Evolutionary conservation across 2,797 vertebrate species (phyloP).

Genomic region (Diplodus sargus): DNA sequence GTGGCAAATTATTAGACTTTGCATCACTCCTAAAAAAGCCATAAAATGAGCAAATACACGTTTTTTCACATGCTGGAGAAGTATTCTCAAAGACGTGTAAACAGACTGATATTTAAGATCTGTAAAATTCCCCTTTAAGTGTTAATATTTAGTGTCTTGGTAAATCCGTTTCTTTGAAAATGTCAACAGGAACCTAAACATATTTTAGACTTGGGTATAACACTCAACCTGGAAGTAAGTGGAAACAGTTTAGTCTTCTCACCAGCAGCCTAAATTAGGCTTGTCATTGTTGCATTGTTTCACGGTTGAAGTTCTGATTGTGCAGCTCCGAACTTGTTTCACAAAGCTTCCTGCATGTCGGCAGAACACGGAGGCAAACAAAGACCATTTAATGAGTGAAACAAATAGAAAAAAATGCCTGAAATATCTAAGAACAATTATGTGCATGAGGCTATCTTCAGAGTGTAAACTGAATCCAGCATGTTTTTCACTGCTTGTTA

Average conservation of each 20-base stretch:
- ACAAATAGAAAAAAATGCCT: conserved; percentile 4
- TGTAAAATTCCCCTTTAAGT: not conserved
- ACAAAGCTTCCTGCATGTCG: conserved; percentile 28
- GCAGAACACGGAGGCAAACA: conserved; percentile 34
- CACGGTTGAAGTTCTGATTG: conserved; percentile 14
- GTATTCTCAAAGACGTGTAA: not conserved
- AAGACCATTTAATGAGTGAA: conserved; percentile 26
- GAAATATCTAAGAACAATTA: not conserved
- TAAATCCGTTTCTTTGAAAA: not conserved
- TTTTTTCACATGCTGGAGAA: not conserved
- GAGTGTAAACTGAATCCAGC: conserved; percentile 10
- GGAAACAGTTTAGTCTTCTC: not conserved
- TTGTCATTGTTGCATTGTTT: conserved; percentile 9
- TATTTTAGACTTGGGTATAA: not conserved
- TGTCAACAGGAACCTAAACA: not conserved
- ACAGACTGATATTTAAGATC: not conserved
- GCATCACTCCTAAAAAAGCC: not conserved
- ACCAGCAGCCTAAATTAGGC: conserved; percentile 7
- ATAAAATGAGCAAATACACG: no score
- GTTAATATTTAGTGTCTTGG: not conserved
- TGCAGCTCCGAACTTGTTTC: conserved; percentile 5
- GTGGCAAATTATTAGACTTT: not conserved
- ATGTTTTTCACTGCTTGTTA: conserved; percentile 10
- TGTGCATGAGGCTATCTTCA: conserved; percentile 1
- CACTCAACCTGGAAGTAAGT: not conserved